These are phyloP conservation scores for Sycophaga agraensis DNA, from an alignment of 1,140 invertebrate genomes.

Conservation along the genomic window DNA sequence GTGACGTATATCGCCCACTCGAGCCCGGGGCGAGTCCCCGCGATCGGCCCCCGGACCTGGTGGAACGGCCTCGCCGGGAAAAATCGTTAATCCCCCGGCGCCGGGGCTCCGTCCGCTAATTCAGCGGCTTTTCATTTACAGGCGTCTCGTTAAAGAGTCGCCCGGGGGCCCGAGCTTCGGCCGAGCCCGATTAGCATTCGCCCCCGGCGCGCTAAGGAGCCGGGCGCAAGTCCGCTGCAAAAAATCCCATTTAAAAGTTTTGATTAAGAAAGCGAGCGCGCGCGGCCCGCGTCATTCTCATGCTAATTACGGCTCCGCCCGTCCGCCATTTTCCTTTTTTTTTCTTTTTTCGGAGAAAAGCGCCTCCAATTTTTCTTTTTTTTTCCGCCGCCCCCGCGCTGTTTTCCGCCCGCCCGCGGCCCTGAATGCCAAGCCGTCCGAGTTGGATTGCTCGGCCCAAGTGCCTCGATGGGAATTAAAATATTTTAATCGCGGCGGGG, in stretches of 20 bases:
- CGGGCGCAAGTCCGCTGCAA: background rate
- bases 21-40: background rate
- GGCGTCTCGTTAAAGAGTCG: constrained; percentile 21
- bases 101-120: constrained; percentile 29
- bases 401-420: background rate
- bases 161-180: constrained; percentile 1
- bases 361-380: constrained; percentile 19
- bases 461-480: constrained; percentile 22
- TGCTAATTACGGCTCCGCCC: constrained; percentile 54
- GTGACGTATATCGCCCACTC: constrained; percentile 23
- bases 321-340: too few species aligned
- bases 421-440: background rate
- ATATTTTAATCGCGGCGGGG: constrained; percentile 22
- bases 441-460: constrained; percentile 15
- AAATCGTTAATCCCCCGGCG: too few species aligned
- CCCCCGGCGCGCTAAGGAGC: constrained; percentile 5
- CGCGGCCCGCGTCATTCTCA: constrained; percentile 50
- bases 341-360: constrained; percentile 18
- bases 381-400: background rate
- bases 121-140: constrained; percentile 36
- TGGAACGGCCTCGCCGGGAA: too few species aligned
- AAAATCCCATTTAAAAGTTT: constrained; percentile 54
- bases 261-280: constrained; percentile 48
- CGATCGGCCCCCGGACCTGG: too few species aligned
- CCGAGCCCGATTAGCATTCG: constrained; percentile 2